phyloP scores from a whole-genome alignment of 2,888 invertebrate genomes.

The Elegia similella region DNA sequence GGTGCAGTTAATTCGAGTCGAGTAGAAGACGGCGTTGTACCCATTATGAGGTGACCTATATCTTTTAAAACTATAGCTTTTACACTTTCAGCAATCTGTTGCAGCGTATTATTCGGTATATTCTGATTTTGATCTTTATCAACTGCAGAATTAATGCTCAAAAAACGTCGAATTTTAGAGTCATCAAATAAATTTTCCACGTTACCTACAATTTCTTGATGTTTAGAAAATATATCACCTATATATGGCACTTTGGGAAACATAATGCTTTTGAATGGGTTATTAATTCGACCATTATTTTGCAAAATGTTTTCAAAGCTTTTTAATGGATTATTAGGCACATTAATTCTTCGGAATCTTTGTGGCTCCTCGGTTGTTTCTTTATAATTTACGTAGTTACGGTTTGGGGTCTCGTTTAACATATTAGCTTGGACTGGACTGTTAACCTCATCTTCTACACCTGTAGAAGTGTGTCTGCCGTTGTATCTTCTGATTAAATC shows the following conservation, averaged over 20 bases:
- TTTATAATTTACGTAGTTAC: not conserved
- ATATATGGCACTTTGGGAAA: not conserved
- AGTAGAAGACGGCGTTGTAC: slow-evolving; percentile 18
- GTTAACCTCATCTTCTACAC: not conserved
- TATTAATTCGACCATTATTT: slow-evolving; percentile 14
- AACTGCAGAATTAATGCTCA: not conserved
- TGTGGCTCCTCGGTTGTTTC: not conserved
- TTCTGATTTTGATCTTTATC: not conserved
- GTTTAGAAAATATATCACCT: not conserved
- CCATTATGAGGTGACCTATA: slow-evolving; percentile 37
- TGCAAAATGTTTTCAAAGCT: slow-evolving; percentile 8
- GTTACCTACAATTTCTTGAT: slow-evolving; percentile 1
- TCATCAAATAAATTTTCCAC: not conserved
- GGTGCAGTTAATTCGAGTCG: not conserved
- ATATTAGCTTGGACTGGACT: not conserved
- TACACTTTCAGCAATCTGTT: slow-evolving; percentile 55
- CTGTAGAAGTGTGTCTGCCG: not conserved
- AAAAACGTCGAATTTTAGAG: not conserved
- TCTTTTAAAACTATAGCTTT: slow-evolving; percentile 56
- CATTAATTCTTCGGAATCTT: not conserved
- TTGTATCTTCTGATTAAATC: slow-evolving; percentile 1
- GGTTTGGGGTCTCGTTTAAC: not conserved
- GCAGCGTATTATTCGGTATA: slow-evolving; percentile 37
- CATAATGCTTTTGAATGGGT: not conserved
- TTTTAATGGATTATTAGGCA: not conserved